Percentiles rank a stretch among this genome's conserved stretches.
Evolutionary conservation across 1,140 invertebrate species (phyloP).

Genomic region (Arion vulgaris): DNA sequence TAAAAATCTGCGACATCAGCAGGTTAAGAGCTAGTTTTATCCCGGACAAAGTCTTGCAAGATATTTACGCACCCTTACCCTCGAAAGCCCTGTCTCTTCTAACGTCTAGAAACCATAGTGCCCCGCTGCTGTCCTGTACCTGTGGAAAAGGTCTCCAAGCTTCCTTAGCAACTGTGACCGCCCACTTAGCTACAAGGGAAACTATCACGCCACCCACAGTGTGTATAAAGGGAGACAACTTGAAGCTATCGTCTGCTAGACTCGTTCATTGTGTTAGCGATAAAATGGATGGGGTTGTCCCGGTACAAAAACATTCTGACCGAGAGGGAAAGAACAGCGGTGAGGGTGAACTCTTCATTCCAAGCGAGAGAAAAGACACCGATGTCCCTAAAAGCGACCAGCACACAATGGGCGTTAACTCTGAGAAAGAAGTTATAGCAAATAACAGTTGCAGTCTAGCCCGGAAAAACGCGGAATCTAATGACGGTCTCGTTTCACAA

Average conservation of each 20-base stretch:
- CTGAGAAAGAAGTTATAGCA: neutral
- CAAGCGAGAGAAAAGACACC: neutral
- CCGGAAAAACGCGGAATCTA: neutral
- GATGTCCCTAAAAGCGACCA: neutral
- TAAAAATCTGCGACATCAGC: constrained; percentile 1
- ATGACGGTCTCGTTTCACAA: neutral
- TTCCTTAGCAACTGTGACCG: neutral
- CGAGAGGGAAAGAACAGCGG: neutral
- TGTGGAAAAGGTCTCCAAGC: neutral
- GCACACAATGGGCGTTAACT: neutral
- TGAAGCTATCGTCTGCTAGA: neutral
- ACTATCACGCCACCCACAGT: neutral
- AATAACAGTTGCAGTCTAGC: neutral
- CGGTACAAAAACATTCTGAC: constrained; percentile 18
- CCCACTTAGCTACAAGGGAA: constrained; percentile 18
- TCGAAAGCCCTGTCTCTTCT: constrained; percentile 30
- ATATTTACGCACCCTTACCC: constrained; percentile 36
- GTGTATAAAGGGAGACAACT: neutral
- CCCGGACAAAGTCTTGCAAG: constrained; percentile 29
- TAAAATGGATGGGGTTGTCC: neutral
- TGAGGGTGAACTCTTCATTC: neutral
- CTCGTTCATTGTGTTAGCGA: neutral
- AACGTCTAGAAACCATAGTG: neutral
- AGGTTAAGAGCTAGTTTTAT: neutral
- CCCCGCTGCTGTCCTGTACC: neutral